These are phyloP conservation scores for Spatulosminthurus flaviceps DNA, from an alignment of 2,888 invertebrate species.

Conservation along the genomic window DNA sequence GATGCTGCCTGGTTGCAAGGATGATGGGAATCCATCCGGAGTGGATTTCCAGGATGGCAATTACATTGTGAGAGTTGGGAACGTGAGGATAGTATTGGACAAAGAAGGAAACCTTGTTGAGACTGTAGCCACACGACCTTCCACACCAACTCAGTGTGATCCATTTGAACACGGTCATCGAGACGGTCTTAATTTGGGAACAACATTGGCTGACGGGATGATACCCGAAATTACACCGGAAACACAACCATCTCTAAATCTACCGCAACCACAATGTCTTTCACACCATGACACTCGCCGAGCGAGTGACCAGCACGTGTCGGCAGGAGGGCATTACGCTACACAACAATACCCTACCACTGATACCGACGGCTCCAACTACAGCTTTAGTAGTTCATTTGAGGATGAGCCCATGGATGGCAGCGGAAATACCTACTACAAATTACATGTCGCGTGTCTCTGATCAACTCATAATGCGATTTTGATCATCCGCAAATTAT, in stretches of 20 bases:
- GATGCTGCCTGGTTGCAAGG: neutral
- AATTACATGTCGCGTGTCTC: neutral
- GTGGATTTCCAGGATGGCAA: slow-evolving; percentile 52
- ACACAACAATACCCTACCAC: neutral
- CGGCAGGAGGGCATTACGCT: neutral
- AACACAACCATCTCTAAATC: slow-evolving; percentile 33
- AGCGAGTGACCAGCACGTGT: slow-evolving; percentile 39
- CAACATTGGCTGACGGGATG: slow-evolving; percentile 19
- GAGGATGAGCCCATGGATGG: slow-evolving; percentile 49
- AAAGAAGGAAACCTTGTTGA: slow-evolving; percentile 60
- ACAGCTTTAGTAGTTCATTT: slow-evolving; percentile 58
- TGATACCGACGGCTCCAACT: slow-evolving; percentile 57
- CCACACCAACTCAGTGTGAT: slow-evolving; percentile 53
- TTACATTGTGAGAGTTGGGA: slow-evolving; percentile 60
- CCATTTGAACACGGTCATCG: slow-evolving; percentile 5
- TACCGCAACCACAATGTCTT: slow-evolving; percentile 29
- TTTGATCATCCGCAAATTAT: neutral
- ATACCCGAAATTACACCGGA: slow-evolving; percentile 8
- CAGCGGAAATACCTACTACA: slow-evolving; percentile 28
- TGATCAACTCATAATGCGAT: neutral
- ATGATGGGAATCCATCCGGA: neutral
- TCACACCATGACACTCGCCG: neutral
- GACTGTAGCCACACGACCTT: slow-evolving; percentile 60
- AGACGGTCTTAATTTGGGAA: slow-evolving; percentile 36
- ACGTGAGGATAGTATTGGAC: slow-evolving; percentile 61